Conservation (phyloP, 2,888 invertebrate genomes). For the Eilema sororculum region DNA sequence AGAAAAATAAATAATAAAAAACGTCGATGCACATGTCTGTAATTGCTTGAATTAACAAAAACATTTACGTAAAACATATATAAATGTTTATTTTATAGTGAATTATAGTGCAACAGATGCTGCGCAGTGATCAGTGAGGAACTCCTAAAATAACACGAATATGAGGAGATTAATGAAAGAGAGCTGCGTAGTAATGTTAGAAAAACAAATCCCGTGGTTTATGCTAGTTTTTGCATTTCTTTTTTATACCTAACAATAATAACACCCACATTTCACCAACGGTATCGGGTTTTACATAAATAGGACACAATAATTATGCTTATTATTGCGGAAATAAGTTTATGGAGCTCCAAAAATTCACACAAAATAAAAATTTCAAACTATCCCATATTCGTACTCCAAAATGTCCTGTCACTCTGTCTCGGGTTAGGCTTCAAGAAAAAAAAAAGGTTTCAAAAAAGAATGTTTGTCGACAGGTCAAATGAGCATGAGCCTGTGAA, state of each 20-base stretch:
- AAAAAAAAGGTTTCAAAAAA: too few relatives aligned
- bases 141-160: not conserved
- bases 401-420: too few relatives aligned
- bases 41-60: not conserved
- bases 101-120: slow-evolving; percentile 1
- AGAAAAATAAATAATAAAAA: not conserved
- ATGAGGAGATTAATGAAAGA: not conserved
- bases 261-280: not conserved
- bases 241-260: not conserved
- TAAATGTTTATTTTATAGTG: not conserved
- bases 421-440: too few relatives aligned
- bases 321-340: too few relatives aligned
- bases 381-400: too few relatives aligned
- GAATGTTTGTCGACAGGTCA: too few relatives aligned
- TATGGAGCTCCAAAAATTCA: too few relatives aligned
- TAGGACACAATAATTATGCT: too few relatives aligned
- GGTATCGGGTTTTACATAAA: not conserved
- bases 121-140: not conserved
- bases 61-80: not conserved
- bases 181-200: not conserved
- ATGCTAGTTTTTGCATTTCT: not conserved
- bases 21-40: not conserved
- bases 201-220: not conserved
- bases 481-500: too few relatives aligned
- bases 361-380: too few relatives aligned